Evolutionary conservation across 2,113 vertebrate genomes (phyloP).

Genomic region (Macaca nemestrina): DNA sequence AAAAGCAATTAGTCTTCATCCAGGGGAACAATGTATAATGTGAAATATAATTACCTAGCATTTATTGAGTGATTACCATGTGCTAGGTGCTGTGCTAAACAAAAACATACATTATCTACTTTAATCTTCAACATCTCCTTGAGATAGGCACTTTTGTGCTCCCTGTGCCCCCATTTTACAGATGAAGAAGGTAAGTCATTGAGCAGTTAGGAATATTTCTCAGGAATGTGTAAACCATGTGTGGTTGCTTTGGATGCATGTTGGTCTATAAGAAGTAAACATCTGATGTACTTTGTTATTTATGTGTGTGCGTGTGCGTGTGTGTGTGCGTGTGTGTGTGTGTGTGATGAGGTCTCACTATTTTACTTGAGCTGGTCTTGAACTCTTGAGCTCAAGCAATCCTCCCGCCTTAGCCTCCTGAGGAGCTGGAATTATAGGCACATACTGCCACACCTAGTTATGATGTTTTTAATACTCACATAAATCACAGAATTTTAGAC

Average conservation of each 20-base stretch:
- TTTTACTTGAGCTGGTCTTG: too few species aligned
- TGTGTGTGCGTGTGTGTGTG: too few species aligned
- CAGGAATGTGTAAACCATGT: neutral
- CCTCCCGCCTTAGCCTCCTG: neutral
- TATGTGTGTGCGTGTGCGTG: too few species aligned
- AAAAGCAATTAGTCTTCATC: neutral
- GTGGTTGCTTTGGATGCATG: neutral
- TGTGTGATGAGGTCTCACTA: too few species aligned
- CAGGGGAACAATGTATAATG: neutral
- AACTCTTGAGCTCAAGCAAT: neutral
- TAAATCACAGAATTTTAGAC: neutral
- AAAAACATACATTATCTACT: neutral
- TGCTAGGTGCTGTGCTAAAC: neutral
- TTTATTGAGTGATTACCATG: neutral
- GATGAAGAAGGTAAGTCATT: neutral
- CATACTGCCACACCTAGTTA: neutral
- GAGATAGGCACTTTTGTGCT: neutral
- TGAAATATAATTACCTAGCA: neutral
- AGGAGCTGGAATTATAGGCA: neutral
- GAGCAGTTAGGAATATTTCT: neutral
- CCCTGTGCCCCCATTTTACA: neutral
- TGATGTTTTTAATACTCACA: neutral
- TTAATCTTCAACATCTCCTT: neutral
- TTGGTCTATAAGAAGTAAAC: neutral
- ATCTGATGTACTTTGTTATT: neutral